Evolutionary conservation across 1,140 invertebrate genomes (phyloP).

Genomic region (Drosophila erecta): DNA sequence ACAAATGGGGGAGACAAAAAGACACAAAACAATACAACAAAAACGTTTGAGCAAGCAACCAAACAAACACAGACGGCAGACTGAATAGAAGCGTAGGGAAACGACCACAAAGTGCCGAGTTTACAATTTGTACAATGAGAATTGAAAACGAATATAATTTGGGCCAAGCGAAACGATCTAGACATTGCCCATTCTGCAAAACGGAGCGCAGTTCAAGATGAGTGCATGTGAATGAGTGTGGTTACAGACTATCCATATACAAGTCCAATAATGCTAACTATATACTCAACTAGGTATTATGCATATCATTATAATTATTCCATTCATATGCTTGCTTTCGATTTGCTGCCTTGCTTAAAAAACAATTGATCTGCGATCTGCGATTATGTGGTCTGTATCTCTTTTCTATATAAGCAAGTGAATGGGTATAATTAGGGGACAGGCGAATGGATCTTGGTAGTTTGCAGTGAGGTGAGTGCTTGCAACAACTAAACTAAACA

Average conservation of each 20-base stretch:
- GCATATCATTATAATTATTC: constrained; percentile 65
- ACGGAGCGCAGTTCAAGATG: constrained; percentile 28
- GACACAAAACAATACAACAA: constrained; percentile 40
- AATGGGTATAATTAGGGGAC: constrained; percentile 39
- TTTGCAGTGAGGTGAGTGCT: constrained; percentile 35
- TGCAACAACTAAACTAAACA: constrained; percentile 64
- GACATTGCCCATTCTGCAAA: constrained; percentile 35
- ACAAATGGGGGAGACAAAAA: constrained; percentile 19
- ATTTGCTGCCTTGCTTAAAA: constrained; percentile 62
- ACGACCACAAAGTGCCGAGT: constrained; percentile 46
- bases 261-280: constrained; percentile 79
- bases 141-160: constrained; percentile 34
- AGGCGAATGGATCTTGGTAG: constrained; percentile 34
- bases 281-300: constrained; percentile 56
- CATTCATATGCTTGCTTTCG: constrained; percentile 20
- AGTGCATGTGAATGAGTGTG: constrained; percentile 32
- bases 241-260: constrained; percentile 62
- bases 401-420: constrained; percentile 39
- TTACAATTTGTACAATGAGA: constrained; percentile 59
- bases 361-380: constrained; percentile 47
- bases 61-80: constrained; percentile 29
- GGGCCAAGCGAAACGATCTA: constrained; percentile 29
- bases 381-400: constrained; percentile 15
- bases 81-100: constrained; percentile 9
- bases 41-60: constrained; percentile 21